Evolutionary conservation across 2,888 invertebrate genomes (phyloP), one percentile per base, ranked within the genome.

Genomic region (Nomada flava): DNA sequence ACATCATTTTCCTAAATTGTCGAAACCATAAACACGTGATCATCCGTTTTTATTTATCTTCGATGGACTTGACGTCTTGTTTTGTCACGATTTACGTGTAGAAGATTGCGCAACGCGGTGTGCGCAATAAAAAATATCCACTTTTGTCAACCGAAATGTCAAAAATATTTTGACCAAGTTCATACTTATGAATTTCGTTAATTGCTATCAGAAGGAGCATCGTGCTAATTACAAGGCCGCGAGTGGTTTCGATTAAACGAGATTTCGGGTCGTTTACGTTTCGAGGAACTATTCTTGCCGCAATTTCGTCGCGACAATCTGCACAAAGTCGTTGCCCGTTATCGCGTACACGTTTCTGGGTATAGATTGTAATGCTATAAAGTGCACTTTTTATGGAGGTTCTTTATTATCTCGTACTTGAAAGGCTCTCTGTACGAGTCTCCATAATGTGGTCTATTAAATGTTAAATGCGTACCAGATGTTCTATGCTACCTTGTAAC

Each of bases 341-440:
- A 78, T 78, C 77, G 59, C 77, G 42, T n/a, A 36, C 47, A 65
- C 53, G 59, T 76, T 78, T 78, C 78, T 78, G 67, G 62, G 78
- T 78, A 78, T 78, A 78, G 78, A 78, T 78, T 78, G 63, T 26
- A 76, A 50, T 23, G 78, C 68, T 76, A 60, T 78, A 76, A 78
- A 78, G 68, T 62, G 62, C 26, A 62, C 55, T 63, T 55, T 76
- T 78, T 78, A 77, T 67, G 52, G 77, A 52, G 23, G 55, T 65
- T 23, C n/a, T 75, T 76, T 77, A 76, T 68, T 55, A 68, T 68
- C 76, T 78, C 36, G 52, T 13, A 57, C 50, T 62, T 70, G 20
- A 70, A 59, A 29, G 44, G 44, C 7, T 57, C 57, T 57, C 57
- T 57, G 57, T 26, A n/a, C 70, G 26, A 36, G 36, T 53, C 50